Evolutionary conservation across 2,113 vertebrate species (phyloP).

Genomic region (Cisticola juncidis): DNA sequence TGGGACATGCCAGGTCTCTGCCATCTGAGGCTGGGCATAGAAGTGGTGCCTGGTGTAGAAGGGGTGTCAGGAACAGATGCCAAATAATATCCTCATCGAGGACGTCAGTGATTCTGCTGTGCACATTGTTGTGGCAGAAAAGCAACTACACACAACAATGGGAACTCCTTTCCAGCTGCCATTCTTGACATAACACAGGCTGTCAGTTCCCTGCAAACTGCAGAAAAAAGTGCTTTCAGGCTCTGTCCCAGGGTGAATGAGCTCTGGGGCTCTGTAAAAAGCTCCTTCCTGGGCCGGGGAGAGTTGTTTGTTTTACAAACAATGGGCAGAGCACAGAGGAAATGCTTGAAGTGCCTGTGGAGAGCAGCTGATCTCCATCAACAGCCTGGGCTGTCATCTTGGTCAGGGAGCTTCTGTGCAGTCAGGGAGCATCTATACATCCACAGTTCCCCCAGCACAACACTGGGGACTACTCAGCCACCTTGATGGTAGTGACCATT

Average conservation of each 20-base stretch:
- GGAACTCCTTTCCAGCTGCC: not conserved
- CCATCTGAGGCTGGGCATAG: not conserved
- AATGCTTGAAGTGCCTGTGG: conserved; percentile 1
- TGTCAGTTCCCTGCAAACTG: not conserved
- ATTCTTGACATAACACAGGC: not conserved
- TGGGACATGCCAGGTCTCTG: not conserved
- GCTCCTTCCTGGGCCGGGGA: not conserved
- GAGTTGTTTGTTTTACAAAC: not conserved
- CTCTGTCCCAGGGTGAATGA: not conserved
- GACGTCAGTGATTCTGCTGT: not conserved
- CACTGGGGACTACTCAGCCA: not conserved
- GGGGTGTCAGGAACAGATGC: not conserved
- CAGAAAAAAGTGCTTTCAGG: not conserved
- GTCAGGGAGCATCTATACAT: not conserved
- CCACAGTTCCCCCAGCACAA: not conserved
- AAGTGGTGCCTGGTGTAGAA: not conserved
- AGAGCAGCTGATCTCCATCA: conserved; percentile 17
- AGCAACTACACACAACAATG: not conserved
- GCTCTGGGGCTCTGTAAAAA: not conserved
- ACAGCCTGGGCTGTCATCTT: not conserved
- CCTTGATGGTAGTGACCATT: not conserved
- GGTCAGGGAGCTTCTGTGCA: not conserved
- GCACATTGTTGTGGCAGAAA: not conserved
- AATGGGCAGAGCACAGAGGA: conserved; percentile 6
- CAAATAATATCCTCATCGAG: not conserved